Conservation (phyloP, 2,888 invertebrate species). For the Protodeltote pygarga region DNA sequence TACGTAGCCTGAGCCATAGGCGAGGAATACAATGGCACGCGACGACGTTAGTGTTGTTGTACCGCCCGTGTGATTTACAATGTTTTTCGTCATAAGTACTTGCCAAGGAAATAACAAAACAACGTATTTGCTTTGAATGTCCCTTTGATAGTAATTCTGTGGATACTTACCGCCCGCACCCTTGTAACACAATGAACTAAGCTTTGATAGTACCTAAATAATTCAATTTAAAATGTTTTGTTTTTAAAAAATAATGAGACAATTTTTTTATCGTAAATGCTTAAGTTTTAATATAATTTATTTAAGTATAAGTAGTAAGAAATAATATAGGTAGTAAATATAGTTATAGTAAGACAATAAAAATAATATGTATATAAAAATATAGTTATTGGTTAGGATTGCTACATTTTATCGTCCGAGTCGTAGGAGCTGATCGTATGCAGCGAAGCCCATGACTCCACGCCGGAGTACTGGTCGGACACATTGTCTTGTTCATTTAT, state of each 20-base stretch:
- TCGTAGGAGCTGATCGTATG: slow-evolving; percentile 44
- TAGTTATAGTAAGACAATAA: slow-evolving; percentile 30
- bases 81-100: too few species aligned
- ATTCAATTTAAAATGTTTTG: slow-evolving; percentile 21
- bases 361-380: slow-evolving; percentile 40
- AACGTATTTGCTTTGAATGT: too few species aligned
- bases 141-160: too few species aligned
- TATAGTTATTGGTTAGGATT: slow-evolving; percentile 22
- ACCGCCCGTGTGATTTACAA: too few species aligned
- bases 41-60: too few species aligned
- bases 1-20: too few species aligned
- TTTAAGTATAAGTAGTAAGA: slow-evolving; percentile 29
- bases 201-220: too few species aligned
- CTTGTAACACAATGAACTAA: too few species aligned
- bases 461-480: slow-evolving; percentile 59
- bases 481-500: slow-evolving; percentile 72
- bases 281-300: slow-evolving; percentile 46
- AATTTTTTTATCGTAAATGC: slow-evolving; percentile 47
- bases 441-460: slow-evolving; percentile 55
- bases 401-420: slow-evolving; percentile 53
- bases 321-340: slow-evolving; percentile 34
- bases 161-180: too few species aligned
- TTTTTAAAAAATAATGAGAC: slow-evolving; percentile 38
- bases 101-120: too few species aligned
- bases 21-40: too few species aligned